Base-by-base conservation (phyloP, 2,888 invertebrate genomes). In the Mythimna pallens region DNA sequence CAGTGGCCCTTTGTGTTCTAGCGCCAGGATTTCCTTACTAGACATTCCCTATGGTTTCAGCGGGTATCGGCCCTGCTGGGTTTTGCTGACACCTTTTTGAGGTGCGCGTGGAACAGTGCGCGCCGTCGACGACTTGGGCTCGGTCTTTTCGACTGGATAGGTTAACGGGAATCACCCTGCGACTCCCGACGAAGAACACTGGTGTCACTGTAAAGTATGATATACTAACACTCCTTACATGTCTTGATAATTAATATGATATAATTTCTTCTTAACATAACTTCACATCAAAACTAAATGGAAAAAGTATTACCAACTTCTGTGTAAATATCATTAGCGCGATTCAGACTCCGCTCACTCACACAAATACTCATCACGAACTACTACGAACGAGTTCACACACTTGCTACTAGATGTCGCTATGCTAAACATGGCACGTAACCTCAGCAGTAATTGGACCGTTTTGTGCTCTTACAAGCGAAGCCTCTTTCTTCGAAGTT, bases 401-500 rank as follows among this genome's bases (percentile, higher is more conserved):
- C 30, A 67, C 55, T 67, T 63, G 3, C 50, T 57, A 36, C 59
- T 73, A 83, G 83, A 80, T 83, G 76, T 65, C 77, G 47, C 73
- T 70, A 58, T 80, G 69, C 66, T 66, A 71, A 81, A 66, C 55
- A 63, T 69, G 52, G 9, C 64, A 71, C 59, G 69, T 75, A 69
- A 83, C 67, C 81, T 84, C 67, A 65, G 72, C 64, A 61, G 74
- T 82, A 82, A 82, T 84, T 82, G 72, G 71, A 54, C 70, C 78
- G 85, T 82, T 82, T 82, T 82, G 64, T 64, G 65, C 70, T 73
- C 61, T 59, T 66, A 66, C 67, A 62, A 61, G 63, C 59, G 62
- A 62, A 78, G 71, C 65, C 65, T 70, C 71, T 72, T 72, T 76
- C 78, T 69, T 58, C 64, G 52, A 68, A 76, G 85, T 82, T 74